Percentiles rank a stretch among this genome's conserved stretches.
Evolutionary conservation across 2,888 invertebrate species (phyloP).

Genomic region (Limenitis arthemis): DNA sequence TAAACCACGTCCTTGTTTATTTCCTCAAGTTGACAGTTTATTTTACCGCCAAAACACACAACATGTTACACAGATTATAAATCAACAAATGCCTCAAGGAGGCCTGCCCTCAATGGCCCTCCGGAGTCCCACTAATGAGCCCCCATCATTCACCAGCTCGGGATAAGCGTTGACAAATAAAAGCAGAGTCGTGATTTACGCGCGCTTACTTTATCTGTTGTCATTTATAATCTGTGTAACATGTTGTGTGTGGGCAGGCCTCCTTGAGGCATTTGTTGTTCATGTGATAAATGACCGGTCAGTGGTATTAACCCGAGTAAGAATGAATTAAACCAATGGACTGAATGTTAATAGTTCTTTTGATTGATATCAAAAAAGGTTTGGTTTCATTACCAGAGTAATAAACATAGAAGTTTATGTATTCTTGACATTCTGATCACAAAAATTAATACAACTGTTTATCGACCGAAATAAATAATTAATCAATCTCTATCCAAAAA

Average conservation of each 20-base stretch:
- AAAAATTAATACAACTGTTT: no score
- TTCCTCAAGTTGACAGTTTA: conserved; percentile 3
- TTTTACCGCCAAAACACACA: conserved; percentile 7
- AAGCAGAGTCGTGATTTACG: conserved; percentile 55
- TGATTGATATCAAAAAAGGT: neutral
- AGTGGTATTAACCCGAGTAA: conserved; percentile 13
- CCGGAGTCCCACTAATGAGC: conserved; percentile 52
- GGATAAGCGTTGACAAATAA: conserved; percentile 64
- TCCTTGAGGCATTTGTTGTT: conserved; percentile 52
- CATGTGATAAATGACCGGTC: conserved; percentile 45
- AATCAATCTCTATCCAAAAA: no score
- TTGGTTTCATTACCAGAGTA: neutral
- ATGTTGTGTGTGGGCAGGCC: no score
- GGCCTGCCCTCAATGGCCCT: conserved; percentile 52
- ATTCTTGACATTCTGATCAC: no score
- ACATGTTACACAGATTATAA: conserved; percentile 10
- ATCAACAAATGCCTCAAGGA: conserved; percentile 44
- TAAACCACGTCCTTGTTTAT: neutral
- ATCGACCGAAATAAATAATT: no score
- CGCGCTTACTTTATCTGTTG: conserved; percentile 14
- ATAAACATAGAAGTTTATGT: no score
- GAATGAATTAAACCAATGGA: neutral
- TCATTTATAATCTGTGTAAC: no score
- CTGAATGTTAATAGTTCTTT: neutral
- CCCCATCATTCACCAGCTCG: conserved; percentile 46